phyloP scores from a whole-genome alignment of 1,140 invertebrate genomes.

The Euura saliciscinereae region DNA sequence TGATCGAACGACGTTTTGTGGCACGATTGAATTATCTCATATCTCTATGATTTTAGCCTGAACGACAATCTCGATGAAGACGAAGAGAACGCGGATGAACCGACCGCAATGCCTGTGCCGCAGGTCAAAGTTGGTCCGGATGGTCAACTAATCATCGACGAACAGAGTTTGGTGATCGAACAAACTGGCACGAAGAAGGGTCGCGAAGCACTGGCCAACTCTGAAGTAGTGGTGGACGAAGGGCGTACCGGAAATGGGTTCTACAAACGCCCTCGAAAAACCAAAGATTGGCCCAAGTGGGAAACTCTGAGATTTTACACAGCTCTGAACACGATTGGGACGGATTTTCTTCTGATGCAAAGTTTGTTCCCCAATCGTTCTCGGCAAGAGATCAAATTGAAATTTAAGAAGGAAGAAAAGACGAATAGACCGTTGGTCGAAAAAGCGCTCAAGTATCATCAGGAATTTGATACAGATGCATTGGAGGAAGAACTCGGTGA shows the following conservation, averaged over 20 bases:
- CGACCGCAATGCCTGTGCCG: slow-evolving; percentile 71
- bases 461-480: slow-evolving; percentile 60
- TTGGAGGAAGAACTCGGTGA: slow-evolving; percentile 58
- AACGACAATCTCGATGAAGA: slow-evolving; percentile 27
- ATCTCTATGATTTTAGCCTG: background rate
- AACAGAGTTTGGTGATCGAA: slow-evolving; percentile 84
- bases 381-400: slow-evolving; percentile 81
- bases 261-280: slow-evolving; percentile 68
- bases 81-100: slow-evolving; percentile 56
- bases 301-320: slow-evolving; percentile 88
- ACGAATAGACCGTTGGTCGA: slow-evolving; percentile 63
- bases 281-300: slow-evolving; percentile 69
- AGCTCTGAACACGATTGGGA: slow-evolving; percentile 85
- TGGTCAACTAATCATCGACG: slow-evolving; percentile 86
- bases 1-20: background rate
- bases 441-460: slow-evolving; percentile 60
- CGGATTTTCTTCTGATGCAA: slow-evolving; percentile 88
- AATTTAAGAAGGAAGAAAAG: slow-evolving; percentile 72
- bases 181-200: slow-evolving; percentile 69
- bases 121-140: slow-evolving; percentile 88
- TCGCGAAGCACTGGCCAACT: slow-evolving; percentile 67
- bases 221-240: slow-evolving; percentile 70
- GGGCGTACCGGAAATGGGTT: slow-evolving; percentile 67
- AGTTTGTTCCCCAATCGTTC: slow-evolving; percentile 80
- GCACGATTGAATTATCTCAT: background rate